Conservation (phyloP, 2,888 invertebrate species). For the Balanococcus diminutus region DNA sequence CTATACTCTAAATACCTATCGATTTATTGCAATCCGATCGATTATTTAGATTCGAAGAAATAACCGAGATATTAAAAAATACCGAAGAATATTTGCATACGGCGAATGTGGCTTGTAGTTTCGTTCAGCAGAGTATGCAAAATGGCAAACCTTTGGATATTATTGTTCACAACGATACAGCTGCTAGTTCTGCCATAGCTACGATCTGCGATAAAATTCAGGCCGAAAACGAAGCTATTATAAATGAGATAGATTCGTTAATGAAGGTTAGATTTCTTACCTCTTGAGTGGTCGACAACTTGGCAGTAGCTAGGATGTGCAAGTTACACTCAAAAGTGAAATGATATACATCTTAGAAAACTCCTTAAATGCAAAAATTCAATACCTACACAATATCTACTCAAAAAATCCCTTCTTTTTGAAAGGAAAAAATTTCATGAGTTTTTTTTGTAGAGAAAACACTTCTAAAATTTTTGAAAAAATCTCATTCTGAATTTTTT, state of each 20-base stretch:
- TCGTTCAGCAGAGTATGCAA: neutral
- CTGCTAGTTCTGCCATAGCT: neutral
- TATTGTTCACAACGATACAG: neutral
- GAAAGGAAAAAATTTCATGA: no score
- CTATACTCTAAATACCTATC: neutral
- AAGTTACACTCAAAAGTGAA: no score
- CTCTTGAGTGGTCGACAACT: no score
- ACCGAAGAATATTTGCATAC: neutral
- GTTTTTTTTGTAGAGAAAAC: no score
- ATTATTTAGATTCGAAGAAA: conserved; percentile 2
- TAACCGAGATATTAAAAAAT: neutral
- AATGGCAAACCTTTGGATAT: conserved; percentile 3
- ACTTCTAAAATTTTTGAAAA: no score
- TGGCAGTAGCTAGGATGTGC: no score
- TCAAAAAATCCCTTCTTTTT: no score
- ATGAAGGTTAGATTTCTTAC: neutral
- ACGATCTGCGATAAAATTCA: neutral
- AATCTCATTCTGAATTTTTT: no score
- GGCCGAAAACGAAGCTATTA: neutral
- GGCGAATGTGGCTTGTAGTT: neutral
- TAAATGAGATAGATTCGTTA: neutral
- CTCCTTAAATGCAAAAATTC: no score
- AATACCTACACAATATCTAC: no score
- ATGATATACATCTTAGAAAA: no score
- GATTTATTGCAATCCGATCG: neutral